These are phyloP conservation scores for Pedionomus torquatus DNA, from an alignment of 2,113 vertebrate genomes.

Conservation along the genomic window DNA sequence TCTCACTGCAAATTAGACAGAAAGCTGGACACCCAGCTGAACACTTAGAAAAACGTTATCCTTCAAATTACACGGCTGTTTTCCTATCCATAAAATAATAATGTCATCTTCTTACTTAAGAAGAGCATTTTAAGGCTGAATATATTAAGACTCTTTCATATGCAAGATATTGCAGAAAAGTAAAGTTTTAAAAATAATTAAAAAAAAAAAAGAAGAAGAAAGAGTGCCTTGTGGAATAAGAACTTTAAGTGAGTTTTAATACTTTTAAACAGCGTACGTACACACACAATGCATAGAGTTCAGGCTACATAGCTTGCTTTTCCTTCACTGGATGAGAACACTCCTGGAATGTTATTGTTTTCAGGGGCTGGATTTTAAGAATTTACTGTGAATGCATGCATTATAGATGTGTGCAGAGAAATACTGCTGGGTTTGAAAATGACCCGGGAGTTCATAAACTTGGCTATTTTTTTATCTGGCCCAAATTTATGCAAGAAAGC, in stretches of 20 bases:
- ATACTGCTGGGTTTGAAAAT: not conserved
- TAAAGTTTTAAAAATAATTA: not conserved
- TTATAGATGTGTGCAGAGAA: not conserved
- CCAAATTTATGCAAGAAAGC: slow-evolving; percentile 20
- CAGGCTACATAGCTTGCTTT: not conserved
- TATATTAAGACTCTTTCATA: not conserved
- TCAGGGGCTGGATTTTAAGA: not conserved
- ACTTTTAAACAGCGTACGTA: not conserved
- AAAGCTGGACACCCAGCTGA: slow-evolving; percentile 4
- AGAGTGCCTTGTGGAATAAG: not conserved
- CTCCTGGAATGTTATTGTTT: slow-evolving; percentile 49
- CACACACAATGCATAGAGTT: not conserved
- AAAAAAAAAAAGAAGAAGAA: not conserved
- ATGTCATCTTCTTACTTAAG: not conserved
- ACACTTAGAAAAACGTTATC: not conserved
- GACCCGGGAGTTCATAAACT: slow-evolving; percentile 34
- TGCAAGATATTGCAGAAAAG: not conserved
- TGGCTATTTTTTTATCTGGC: slow-evolving; percentile 22
- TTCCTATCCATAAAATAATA: not conserved
- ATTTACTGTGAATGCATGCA: slow-evolving; percentile 32
- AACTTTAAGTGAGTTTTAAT: not conserved
- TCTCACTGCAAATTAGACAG: not conserved
- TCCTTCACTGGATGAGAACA: slow-evolving; percentile 5
- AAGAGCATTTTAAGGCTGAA: not conserved
- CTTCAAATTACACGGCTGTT: not conserved